These are phyloP conservation scores for Brachionus paranguensis DNA, from an alignment of 1,140 invertebrate genomes.

Conservation along the genomic window DNA sequence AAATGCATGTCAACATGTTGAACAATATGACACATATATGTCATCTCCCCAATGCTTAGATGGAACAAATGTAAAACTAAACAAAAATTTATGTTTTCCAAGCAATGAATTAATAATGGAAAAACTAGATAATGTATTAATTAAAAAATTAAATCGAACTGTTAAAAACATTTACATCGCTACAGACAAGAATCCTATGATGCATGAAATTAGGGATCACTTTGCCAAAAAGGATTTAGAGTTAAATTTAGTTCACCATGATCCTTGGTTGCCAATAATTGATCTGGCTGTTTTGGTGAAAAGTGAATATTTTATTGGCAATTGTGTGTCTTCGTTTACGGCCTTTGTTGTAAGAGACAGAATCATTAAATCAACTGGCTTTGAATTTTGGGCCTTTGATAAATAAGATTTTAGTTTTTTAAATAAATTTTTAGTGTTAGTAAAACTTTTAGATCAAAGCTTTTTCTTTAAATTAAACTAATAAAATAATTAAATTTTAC, in stretches of 20 bases:
- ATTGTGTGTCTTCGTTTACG: slow-evolving; percentile 90
- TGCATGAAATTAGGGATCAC: slow-evolving; percentile 55
- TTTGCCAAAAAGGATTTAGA: slow-evolving; percentile 45
- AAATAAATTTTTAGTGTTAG: too few relatives aligned
- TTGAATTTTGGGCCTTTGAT: slow-evolving; percentile 70
- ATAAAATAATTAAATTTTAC: neutral
- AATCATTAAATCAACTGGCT: slow-evolving; percentile 70
- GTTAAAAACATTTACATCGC: slow-evolving; percentile 75
- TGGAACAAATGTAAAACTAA: slow-evolving; percentile 63
- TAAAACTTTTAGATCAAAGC: too few relatives aligned
- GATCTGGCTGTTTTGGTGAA: slow-evolving; percentile 81
- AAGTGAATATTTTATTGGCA: slow-evolving; percentile 89
- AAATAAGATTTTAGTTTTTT: too few relatives aligned
- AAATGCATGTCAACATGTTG: slow-evolving; percentile 80
- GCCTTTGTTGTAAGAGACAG: slow-evolving; percentile 85
- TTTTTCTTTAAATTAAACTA: too few relatives aligned
- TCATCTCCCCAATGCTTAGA: slow-evolving; percentile 93
- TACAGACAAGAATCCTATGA: slow-evolving; percentile 80
- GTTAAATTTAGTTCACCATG: slow-evolving; percentile 45
- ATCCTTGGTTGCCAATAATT: slow-evolving; percentile 69
- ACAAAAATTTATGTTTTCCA: slow-evolving; percentile 61
- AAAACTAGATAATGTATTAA: slow-evolving; percentile 63
- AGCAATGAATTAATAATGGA: slow-evolving; percentile 64
- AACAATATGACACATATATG: slow-evolving; percentile 73
- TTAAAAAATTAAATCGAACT: slow-evolving; percentile 66